A percentile compares a stretch with the other conserved stretches of the same genome.
Conservation (phyloP, 2,888 invertebrate species). For the Pandemis corylana region DNA sequence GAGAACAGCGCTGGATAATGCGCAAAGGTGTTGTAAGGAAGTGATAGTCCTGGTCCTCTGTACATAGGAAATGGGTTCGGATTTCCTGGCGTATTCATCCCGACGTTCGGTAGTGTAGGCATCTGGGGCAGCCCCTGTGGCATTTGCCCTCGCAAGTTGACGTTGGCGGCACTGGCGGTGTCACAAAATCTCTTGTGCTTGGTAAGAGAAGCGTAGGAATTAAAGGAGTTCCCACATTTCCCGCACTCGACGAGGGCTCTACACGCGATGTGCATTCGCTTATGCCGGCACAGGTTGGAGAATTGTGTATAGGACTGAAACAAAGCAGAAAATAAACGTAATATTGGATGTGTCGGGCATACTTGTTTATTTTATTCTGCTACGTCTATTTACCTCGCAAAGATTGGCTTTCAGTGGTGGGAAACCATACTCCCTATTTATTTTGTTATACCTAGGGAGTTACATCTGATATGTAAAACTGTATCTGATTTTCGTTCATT, state of each 20-base stretch:
- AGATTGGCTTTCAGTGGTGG: no score
- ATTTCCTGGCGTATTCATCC: constrained; percentile 74
- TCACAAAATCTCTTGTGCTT: constrained; percentile 99
- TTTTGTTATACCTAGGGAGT: no score
- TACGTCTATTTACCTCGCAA: no score
- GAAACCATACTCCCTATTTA: no score
- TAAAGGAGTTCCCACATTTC: constrained; percentile 97
- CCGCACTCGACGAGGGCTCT: constrained; percentile 96
- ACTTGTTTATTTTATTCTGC: no score
- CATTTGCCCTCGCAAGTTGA: constrained; percentile 77
- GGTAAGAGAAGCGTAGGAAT: constrained; percentile 94
- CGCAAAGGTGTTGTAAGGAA: constrained; percentile 87
- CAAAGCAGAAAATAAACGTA: constrained; percentile 43
- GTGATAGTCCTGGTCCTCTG: constrained; percentile 86
- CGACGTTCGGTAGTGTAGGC: constrained; percentile 72
- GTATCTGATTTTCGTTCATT: no score
- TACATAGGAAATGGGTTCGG: constrained; percentile 90
- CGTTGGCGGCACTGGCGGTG: constrained; percentile 86
- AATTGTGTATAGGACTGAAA: constrained; percentile 98
- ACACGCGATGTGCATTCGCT: constrained; percentile 99
- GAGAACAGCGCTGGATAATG: constrained; percentile 84
- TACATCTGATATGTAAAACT: no score
- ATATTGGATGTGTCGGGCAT: background rate
- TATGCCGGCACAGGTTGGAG: constrained; percentile 99
- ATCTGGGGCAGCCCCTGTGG: constrained; percentile 75